phyloP scores from a whole-genome alignment of 2,113 vertebrate genomes.

The Pseudonaja textilis region DNA sequence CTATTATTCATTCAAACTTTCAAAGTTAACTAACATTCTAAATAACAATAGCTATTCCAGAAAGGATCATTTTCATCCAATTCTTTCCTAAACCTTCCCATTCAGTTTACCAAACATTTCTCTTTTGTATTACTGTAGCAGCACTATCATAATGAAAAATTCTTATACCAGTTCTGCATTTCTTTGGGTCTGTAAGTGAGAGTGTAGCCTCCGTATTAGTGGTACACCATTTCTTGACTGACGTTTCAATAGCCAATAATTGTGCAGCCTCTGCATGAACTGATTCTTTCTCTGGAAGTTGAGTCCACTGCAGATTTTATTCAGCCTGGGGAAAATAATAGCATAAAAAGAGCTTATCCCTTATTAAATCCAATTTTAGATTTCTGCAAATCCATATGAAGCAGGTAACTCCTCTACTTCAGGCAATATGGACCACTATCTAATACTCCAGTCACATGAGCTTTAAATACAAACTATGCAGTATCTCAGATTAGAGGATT shows the following conservation, averaged over 20 bases:
- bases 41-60: neutral
- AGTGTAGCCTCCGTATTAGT: slow-evolving; percentile 88
- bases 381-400: neutral
- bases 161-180: slow-evolving; percentile 82
- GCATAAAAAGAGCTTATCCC: neutral
- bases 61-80: neutral
- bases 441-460: neutral
- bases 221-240: slow-evolving; percentile 93
- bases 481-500: neutral
- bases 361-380: accelerated
- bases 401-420: neutral
- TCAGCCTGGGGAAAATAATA: slow-evolving; percentile 81
- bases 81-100: neutral
- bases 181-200: slow-evolving; percentile 85
- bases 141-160: neutral
- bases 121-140: neutral
- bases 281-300: slow-evolving; percentile 92
- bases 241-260: slow-evolving; percentile 94
- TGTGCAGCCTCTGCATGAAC: slow-evolving; percentile 96
- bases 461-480: accelerated
- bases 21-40: neutral
- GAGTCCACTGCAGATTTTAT: slow-evolving; percentile 90
- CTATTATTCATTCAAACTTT: neutral
- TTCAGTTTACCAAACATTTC: neutral
- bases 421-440: neutral